phyloP scores from a whole-genome alignment of 2,888 invertebrate genomes.

The Ctena decussata region DNA sequence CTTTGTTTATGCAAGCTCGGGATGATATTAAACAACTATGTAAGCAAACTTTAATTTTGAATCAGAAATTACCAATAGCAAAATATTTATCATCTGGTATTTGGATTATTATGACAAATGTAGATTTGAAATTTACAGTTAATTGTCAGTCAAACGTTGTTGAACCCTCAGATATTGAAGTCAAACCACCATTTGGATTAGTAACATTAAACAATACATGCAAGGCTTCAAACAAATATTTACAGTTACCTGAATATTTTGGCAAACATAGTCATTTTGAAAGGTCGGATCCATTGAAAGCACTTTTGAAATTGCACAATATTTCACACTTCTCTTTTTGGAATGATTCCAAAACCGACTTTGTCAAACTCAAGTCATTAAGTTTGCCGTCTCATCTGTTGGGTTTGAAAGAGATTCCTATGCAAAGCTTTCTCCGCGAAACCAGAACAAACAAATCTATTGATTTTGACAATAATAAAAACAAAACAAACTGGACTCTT shows the following conservation, averaged over 20 bases:
- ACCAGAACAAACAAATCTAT: background rate
- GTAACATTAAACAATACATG: conserved; percentile 9
- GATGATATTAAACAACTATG: background rate
- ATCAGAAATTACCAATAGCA: background rate
- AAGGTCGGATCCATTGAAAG: background rate
- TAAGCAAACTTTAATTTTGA: background rate
- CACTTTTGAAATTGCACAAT: background rate
- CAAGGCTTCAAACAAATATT: conserved; percentile 1
- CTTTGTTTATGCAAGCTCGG: background rate
- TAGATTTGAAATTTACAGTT: background rate
- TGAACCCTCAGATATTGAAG: background rate
- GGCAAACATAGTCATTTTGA: background rate
- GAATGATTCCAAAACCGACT: background rate
- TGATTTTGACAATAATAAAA: background rate
- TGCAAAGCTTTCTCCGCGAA: background rate
- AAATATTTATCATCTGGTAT: background rate
- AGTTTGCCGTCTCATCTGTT: background rate
- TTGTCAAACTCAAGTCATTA: background rate
- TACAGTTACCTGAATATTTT: background rate
- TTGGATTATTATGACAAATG: background rate
- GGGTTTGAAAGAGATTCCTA: background rate
- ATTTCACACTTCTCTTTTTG: background rate
- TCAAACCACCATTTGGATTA: background rate
- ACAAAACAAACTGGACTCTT: background rate
- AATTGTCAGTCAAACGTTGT: background rate